Evolutionary conservation across 2,113 vertebrate genomes (phyloP).

Genomic region (Morone saxatilis): DNA sequence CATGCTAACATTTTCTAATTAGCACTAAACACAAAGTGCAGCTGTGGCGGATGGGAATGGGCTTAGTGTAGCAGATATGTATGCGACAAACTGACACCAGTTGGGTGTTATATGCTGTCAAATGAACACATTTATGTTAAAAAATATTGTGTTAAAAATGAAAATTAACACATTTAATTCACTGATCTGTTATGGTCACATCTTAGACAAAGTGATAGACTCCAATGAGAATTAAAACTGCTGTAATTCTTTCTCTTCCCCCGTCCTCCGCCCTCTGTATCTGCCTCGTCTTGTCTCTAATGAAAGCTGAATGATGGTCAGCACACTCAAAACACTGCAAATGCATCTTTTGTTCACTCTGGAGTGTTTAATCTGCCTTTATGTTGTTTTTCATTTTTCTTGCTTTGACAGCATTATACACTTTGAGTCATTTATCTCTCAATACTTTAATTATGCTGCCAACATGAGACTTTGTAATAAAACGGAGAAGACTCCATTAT

Average conservation of each 20-base stretch:
- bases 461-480: conserved; percentile 22
- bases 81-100: neutral
- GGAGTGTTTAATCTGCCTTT: conserved; percentile 15
- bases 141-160: too few species aligned
- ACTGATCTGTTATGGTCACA: too few species aligned
- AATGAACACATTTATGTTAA: neutral
- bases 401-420: conserved; percentile 4
- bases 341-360: conserved; percentile 12
- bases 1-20: neutral
- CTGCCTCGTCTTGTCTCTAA: conserved; percentile 8
- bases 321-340: conserved; percentile 11
- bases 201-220: neutral
- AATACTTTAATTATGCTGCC: conserved; percentile 11
- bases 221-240: conserved; percentile 10
- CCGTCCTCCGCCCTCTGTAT: neutral
- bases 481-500: neutral
- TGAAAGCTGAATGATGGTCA: conserved; percentile 24
- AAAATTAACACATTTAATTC: too few species aligned
- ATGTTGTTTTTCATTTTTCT: conserved; percentile 1
- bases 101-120: neutral
- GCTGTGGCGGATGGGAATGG: neutral
- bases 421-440: conserved; percentile 19
- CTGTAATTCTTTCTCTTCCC: neutral
- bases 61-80: neutral
- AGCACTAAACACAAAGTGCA: neutral